Percentiles rank a stretch among this genome's conserved stretches.
Conservation (phyloP, 2,113 vertebrate species). For the Steatornis caripensis region DNA sequence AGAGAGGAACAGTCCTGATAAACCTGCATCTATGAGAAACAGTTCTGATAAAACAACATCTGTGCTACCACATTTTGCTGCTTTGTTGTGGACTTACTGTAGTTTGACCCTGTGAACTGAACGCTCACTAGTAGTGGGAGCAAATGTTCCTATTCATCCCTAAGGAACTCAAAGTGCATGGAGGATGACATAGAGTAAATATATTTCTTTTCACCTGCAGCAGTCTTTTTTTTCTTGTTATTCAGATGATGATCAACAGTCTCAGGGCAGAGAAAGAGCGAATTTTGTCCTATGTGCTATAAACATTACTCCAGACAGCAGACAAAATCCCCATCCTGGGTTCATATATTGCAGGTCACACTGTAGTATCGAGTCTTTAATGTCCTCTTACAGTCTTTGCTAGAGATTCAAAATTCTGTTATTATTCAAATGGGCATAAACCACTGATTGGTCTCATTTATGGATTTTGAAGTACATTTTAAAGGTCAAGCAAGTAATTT, state of each 20-base stretch:
- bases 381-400: not conserved
- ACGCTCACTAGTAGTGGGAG: not conserved
- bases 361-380: not conserved
- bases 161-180: not conserved
- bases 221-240: not conserved
- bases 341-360: not conserved
- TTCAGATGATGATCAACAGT: not conserved
- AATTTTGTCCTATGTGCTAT: not conserved
- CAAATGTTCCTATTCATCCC: not conserved
- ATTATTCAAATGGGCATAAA: not conserved
- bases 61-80: not conserved
- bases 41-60: not conserved
- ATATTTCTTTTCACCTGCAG: not conserved
- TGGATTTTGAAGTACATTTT: conserved; percentile 17
- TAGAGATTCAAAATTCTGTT: not conserved
- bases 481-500: conserved; percentile 52
- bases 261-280: not conserved
- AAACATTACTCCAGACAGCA: not conserved
- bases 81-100: not conserved
- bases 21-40: not conserved
- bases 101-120: not conserved
- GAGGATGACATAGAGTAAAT: not conserved
- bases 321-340: not conserved
- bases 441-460: conserved; percentile 2
- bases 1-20: not conserved